Evolutionary conservation across 2,113 vertebrate genomes (phyloP).

Genomic region (Haliaeetus leucogaster): DNA sequence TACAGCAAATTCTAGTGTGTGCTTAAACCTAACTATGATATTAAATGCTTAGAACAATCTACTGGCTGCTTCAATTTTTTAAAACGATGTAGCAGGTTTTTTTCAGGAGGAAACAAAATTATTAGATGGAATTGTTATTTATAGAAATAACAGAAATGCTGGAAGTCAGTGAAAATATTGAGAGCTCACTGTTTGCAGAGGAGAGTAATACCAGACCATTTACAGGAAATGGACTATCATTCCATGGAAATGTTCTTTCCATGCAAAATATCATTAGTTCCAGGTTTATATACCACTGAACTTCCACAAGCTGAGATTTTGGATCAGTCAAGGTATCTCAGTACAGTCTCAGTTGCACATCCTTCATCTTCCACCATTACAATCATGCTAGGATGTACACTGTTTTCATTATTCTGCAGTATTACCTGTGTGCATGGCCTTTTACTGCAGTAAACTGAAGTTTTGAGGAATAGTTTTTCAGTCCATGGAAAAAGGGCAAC

Average conservation of each 20-base stretch:
- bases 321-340: background rate
- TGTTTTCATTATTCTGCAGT: background rate
- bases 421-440: background rate
- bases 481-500: background rate
- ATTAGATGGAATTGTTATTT: background rate
- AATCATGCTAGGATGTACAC: background rate
- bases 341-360: background rate
- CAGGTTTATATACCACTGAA: background rate
- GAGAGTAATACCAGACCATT: background rate
- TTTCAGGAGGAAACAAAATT: background rate
- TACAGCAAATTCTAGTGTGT: background rate
- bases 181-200: background rate
- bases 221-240: background rate
- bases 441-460: background rate
- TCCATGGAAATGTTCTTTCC: background rate
- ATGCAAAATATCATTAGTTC: background rate
- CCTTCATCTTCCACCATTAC: background rate
- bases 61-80: rapidly evolving
- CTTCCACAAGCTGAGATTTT: background rate
- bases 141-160: background rate
- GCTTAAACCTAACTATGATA: background rate
- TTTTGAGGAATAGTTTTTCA: background rate
- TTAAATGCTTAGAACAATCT: background rate
- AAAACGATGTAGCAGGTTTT: background rate
- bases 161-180: background rate